Evolutionary conservation across 2,113 vertebrate species (phyloP).

Genomic region (Dipodomys ordii): DNA sequence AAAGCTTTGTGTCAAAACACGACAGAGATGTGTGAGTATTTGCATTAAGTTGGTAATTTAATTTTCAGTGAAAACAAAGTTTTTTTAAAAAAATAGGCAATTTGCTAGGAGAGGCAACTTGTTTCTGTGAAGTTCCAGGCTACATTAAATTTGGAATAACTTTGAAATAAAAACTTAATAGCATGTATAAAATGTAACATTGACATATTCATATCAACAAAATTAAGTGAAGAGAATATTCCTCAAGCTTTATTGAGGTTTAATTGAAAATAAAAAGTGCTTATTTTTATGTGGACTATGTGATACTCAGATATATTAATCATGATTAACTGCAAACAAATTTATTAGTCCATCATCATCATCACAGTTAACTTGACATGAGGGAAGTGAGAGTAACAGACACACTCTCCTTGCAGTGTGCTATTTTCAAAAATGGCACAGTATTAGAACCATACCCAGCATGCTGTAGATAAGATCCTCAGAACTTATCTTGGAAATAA

Average conservation of each 20-base stretch:
- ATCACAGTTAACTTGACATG: background rate
- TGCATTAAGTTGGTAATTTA: background rate
- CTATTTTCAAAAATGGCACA: background rate
- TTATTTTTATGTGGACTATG: background rate
- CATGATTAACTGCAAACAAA: background rate
- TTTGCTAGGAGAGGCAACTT: background rate
- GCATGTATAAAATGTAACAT: background rate
- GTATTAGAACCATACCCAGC: background rate
- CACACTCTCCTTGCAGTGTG: background rate
- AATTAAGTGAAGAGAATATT: background rate
- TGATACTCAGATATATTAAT: too few relatives aligned
- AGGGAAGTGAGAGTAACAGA: background rate
- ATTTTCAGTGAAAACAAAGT: background rate
- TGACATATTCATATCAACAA: background rate
- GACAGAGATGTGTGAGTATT: background rate
- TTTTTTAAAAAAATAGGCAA: background rate
- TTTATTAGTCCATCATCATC: background rate
- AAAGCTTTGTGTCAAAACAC: background rate
- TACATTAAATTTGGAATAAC: background rate
- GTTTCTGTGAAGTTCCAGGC: background rate
- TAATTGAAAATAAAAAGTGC: background rate
- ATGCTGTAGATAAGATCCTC: background rate
- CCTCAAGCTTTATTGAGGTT: background rate
- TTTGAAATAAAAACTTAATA: background rate
- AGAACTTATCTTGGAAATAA: background rate